A percentile compares a stretch with the other conserved stretches of the same genome.
Evolutionary conservation across 2,113 vertebrate species (phyloP).

Genomic region (Indri indri): DNA sequence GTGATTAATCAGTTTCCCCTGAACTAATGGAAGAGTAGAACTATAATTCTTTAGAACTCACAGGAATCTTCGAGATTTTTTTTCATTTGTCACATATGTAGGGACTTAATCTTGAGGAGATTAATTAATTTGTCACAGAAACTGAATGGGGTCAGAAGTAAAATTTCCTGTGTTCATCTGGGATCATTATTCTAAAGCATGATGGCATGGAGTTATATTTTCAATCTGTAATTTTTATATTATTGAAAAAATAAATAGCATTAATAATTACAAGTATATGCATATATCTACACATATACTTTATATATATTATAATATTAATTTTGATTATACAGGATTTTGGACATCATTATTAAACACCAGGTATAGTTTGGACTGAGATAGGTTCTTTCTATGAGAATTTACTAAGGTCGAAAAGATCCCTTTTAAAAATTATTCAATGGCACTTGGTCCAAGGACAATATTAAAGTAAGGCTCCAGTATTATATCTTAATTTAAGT

Average conservation of each 20-base stretch:
- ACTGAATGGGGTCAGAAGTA: neutral
- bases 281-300: neutral
- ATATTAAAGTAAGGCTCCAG: neutral
- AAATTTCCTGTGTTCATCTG: neutral
- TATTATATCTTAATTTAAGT: slow-evolving; percentile 36
- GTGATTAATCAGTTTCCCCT: neutral
- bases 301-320: neutral
- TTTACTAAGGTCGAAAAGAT: neutral
- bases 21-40: neutral
- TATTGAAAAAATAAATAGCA: neutral
- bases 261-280: neutral
- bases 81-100: neutral
- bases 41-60: neutral
- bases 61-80: neutral
- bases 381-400: neutral
- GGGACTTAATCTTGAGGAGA: neutral
- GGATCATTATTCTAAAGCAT: neutral
- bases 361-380: neutral
- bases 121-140: neutral
- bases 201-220: neutral
- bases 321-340: neutral
- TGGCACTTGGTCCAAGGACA: neutral
- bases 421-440: neutral
- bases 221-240: neutral
- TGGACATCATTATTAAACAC: neutral